Conservation (phyloP, 2,888 invertebrate species). For the Agonopterix subpropinquella region DNA sequence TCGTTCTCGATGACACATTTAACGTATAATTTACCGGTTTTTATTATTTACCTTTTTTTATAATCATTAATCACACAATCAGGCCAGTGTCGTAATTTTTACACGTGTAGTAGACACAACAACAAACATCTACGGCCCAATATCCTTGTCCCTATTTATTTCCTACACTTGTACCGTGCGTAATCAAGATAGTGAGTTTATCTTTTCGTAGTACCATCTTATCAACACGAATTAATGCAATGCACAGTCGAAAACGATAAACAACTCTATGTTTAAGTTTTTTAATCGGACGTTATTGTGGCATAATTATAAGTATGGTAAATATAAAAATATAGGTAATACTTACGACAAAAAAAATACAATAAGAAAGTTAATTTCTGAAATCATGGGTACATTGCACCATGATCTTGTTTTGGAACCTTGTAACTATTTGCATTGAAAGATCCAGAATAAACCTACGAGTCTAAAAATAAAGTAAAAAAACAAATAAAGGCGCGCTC, state of each 20-base stretch:
- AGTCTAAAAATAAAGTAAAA: too few relatives aligned
- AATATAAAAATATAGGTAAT: too few relatives aligned
- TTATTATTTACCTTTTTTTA: not conserved
- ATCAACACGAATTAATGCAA: conserved; percentile 59
- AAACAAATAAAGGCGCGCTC: conserved; percentile 38
- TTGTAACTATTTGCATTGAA: not conserved
- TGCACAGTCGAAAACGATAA: conserved; percentile 36
- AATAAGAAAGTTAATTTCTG: too few relatives aligned
- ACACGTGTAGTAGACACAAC: conserved; percentile 54
- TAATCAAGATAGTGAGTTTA: conserved; percentile 45
- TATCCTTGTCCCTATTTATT: conserved; percentile 72
- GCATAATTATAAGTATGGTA: not conserved
- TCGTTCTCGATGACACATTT: conserved; percentile 57
- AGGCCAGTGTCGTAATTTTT: conserved; percentile 45
- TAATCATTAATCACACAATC: conserved; percentile 5
- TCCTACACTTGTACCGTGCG: conserved; percentile 51
- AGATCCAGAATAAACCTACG: not conserved
- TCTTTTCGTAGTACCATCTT: conserved; percentile 53
- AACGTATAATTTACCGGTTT: conserved; percentile 16
- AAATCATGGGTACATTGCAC: too few relatives aligned
- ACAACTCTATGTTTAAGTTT: conserved; percentile 33
- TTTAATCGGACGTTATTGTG: conserved; percentile 39
- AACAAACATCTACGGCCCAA: conserved; percentile 52
- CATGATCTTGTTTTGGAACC: not conserved
- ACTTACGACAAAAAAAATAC: too few relatives aligned